Conservation (phyloP, 2,888 invertebrate genomes). For the Polietes domitor region DNA sequence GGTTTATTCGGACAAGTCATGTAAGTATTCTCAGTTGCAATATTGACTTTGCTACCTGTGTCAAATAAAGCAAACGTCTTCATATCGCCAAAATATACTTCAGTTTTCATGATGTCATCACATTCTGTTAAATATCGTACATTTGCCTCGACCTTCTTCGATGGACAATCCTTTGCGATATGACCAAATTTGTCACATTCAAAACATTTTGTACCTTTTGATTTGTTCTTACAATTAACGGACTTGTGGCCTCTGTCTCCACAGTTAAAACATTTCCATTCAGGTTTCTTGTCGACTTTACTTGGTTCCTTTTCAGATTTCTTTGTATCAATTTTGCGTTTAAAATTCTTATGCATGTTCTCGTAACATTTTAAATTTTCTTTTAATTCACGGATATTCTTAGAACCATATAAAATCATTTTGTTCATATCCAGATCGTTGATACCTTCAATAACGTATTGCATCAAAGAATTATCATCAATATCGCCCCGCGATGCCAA, state of each 20-base stretch:
- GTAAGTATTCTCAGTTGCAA: not conserved
- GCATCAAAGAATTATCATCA: conserved; percentile 74
- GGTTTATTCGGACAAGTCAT: not conserved
- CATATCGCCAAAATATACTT: not conserved
- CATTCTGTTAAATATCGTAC: not conserved
- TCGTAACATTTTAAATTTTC: conserved; percentile 60
- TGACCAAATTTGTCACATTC: conserved; percentile 4
- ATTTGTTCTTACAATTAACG: too few species aligned
- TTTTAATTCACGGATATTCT: conserved; percentile 60
- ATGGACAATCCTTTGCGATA: conserved; percentile 22
- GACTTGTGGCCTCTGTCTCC: too few species aligned
- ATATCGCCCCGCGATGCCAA: conserved; percentile 74
- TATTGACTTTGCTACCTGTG: conserved; percentile 10
- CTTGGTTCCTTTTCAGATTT: not conserved
- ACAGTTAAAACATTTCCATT: conserved; percentile 24
- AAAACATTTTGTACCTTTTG: conserved; percentile 33
- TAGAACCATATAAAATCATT: conserved; percentile 56
- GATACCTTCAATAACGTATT: conserved; percentile 78
- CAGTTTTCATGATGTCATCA: conserved; percentile 16
- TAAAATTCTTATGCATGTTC: conserved; percentile 6
- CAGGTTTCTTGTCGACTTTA: not conserved
- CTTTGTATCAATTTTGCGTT: not conserved
- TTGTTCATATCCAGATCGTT: conserved; percentile 65
- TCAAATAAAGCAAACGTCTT: conserved; percentile 10
- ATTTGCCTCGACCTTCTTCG: not conserved